Evolutionary conservation across 1,140 invertebrate species (phyloP), one percentile per base, ranked within the genome.

Genomic region (Drosophila hydei): DNA sequence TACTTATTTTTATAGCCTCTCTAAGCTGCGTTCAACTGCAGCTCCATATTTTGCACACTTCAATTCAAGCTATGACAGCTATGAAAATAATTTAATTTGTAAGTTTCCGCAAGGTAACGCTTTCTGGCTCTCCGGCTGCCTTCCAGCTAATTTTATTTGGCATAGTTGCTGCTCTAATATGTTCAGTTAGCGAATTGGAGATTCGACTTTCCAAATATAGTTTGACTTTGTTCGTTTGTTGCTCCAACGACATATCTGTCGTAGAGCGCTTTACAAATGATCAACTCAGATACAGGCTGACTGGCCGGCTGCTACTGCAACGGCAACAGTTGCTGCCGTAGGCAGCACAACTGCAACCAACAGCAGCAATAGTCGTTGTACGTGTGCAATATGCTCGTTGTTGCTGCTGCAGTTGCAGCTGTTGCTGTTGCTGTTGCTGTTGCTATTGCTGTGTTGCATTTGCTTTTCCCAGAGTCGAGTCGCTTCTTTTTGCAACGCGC

Each of bases 241-340:
- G 68, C 54, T 52, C 40, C 68, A 72, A 50, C 42, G 65, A 67
- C 80, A 83, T 79, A 79, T 88, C 78, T 88, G 78, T 88, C 72
- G 72, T 72, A 84, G 71, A 76, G 65, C 58, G 61, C 75, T 60
- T 81, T 72, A 88, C 83, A 88, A 88, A 88, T 88, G 83, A 88
- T 88, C 78, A 88, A 88, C 83, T 88, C 64, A 88, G 83, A 88
- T 88, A 88, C 77, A 51, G 27, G 64, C 72, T 55, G 54, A 76
- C 69, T 50, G 75, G 72, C 62, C 54, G 64, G 61, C 48, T 69
- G 83, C 77, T 88, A 83, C 83, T 88, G 81, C 80, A 72, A 56
- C 54, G 42, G 64, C 68, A 67, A 72, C 30, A 14, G 77, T 68
- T 72, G 72, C 77, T 68, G 77, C 81, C 75, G 65, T 51, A 54